These are phyloP conservation scores for Chironomus striatipennis DNA, from an alignment of 1,140 invertebrate genomes.

Conservation along the genomic window DNA sequence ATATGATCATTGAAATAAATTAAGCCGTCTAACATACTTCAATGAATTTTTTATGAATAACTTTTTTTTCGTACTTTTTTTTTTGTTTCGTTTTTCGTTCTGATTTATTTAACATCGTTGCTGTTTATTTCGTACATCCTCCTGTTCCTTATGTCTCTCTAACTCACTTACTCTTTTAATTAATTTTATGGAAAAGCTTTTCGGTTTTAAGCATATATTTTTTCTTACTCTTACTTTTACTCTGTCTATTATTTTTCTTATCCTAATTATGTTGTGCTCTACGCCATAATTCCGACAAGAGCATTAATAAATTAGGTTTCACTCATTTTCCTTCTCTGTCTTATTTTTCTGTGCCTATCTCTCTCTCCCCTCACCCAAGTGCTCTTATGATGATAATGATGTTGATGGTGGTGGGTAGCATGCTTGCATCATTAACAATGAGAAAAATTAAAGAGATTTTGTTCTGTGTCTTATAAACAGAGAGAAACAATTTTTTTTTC, in stretches of 20 bases:
- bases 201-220: neutral
- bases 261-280: constrained; percentile 20
- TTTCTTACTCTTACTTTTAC: neutral
- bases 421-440: neutral
- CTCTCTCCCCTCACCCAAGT: neutral
- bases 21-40: constrained; percentile 5
- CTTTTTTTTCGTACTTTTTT: neutral
- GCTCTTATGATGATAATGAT: neutral
- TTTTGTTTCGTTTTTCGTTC: neutral
- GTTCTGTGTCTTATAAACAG: neutral
- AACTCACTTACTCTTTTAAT: neutral
- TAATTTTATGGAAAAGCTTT: neutral
- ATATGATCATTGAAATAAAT: constrained; percentile 3
- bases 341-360: neutral
- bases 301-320: constrained; percentile 15
- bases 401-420: neutral
- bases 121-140: neutral
- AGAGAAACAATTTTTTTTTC: no score
- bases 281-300: neutral
- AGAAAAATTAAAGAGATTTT: neutral
- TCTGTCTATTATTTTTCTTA: neutral
- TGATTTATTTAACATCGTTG: neutral
- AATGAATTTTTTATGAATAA: constrained; percentile 10
- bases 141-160: neutral
- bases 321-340: neutral